These are phyloP conservation scores for Drosophila sp. DNA, from an alignment of 1,140 invertebrate genomes.

Conservation along the genomic window DNA sequence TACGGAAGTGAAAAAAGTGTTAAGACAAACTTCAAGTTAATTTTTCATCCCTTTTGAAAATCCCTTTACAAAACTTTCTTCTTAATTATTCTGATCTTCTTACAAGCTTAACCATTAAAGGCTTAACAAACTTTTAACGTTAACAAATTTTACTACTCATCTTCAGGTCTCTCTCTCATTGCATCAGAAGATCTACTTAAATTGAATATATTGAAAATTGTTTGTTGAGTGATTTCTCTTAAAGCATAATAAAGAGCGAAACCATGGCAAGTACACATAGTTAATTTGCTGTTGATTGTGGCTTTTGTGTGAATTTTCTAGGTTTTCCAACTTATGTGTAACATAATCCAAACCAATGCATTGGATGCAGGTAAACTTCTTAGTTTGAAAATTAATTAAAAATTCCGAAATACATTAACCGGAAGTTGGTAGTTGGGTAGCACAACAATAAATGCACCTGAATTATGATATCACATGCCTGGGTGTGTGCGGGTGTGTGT, in stretches of 20 bases:
- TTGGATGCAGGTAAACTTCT: neutral
- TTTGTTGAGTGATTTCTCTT: too few relatives aligned
- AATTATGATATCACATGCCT: slow-evolving; percentile 62
- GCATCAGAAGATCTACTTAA: too few relatives aligned
- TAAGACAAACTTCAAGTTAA: too few relatives aligned
- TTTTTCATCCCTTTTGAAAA: too few relatives aligned
- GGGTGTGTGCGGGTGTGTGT: slow-evolving; percentile 14
- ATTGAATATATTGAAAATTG: too few relatives aligned
- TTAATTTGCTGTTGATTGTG: neutral
- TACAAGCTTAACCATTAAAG: neutral
- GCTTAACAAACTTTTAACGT: neutral
- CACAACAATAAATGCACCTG: slow-evolving; percentile 69
- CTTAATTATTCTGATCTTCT: neutral
- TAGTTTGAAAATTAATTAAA: slow-evolving; percentile 40
- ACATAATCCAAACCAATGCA: slow-evolving; percentile 28
- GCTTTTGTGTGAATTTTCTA: neutral
- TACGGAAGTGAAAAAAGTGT: too few relatives aligned
- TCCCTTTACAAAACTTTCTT: neutral
- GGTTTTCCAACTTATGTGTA: slow-evolving; percentile 4
- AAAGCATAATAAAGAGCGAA: too few relatives aligned
- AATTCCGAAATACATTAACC: slow-evolving; percentile 58
- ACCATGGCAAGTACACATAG: too few relatives aligned
- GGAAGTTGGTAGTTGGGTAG: slow-evolving; percentile 56
- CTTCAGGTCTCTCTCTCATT: too few relatives aligned
- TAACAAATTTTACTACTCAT: too few relatives aligned